Percentiles rank a stretch among this genome's conserved stretches.
Conservation (phyloP, 1,140 invertebrate genomes). For the Solenopsis fugax region DNA sequence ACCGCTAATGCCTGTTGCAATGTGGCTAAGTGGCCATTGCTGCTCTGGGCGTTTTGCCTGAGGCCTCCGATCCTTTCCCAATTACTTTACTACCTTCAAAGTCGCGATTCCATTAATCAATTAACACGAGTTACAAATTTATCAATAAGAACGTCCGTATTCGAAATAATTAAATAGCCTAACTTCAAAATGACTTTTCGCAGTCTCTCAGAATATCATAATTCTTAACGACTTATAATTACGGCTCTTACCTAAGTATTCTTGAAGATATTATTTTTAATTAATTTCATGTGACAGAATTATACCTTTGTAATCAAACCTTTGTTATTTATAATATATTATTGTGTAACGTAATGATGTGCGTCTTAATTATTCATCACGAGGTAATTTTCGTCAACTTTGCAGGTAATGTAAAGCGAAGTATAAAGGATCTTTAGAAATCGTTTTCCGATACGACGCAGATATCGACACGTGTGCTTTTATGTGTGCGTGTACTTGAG, state of each 20-base stretch:
- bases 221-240: slow-evolving; percentile 15
- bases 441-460: slow-evolving; percentile 49
- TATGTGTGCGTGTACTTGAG: slow-evolving; percentile 23
- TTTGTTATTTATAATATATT: no score
- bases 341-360: neutral
- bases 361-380: slow-evolving; percentile 22
- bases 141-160: neutral
- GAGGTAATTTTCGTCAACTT: slow-evolving; percentile 18
- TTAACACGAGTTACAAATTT: slow-evolving; percentile 70
- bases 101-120: slow-evolving; percentile 75
- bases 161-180: slow-evolving; percentile 26
- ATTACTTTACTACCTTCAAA: slow-evolving; percentile 78
- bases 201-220: slow-evolving; percentile 2
- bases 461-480: neutral
- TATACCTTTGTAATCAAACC: no score
- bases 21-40: slow-evolving; percentile 84
- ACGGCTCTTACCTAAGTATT: no score
- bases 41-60: slow-evolving; percentile 79
- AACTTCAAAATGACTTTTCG: slow-evolving; percentile 30
- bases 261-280: neutral
- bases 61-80: slow-evolving; percentile 82
- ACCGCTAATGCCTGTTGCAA: slow-evolving; percentile 84
- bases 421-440: slow-evolving; percentile 31
- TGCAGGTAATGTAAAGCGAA: neutral
- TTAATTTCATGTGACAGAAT: neutral